phyloP scores from a whole-genome alignment of 1,140 invertebrate genomes.

The Drosophila arawakana region DNA sequence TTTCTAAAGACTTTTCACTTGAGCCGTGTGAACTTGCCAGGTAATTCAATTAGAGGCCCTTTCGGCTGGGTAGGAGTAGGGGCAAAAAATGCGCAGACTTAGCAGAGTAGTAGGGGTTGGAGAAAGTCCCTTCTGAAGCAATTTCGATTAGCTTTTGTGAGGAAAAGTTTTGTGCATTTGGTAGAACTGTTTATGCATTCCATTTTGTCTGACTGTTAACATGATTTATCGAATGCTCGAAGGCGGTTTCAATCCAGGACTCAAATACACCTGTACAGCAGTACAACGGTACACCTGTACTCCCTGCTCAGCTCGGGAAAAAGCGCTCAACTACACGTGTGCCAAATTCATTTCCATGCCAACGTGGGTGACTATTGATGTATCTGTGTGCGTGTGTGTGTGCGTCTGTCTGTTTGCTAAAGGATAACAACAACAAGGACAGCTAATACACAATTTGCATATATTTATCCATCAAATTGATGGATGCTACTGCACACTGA shows the following conservation, averaged over 20 bases:
- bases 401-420: slow-evolving; percentile 71
- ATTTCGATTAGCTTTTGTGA: slow-evolving; percentile 20
- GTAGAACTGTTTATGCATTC: slow-evolving; percentile 56
- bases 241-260: slow-evolving; percentile 31
- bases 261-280: slow-evolving; percentile 15
- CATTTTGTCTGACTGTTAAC: slow-evolving; percentile 73
- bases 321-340: slow-evolving; percentile 80
- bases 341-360: slow-evolving; percentile 79
- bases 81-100: background rate
- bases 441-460: slow-evolving; percentile 84
- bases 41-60: slow-evolving; percentile 68
- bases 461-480: slow-evolving; percentile 85
- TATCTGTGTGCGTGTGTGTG: slow-evolving; percentile 21
- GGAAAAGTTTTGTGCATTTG: slow-evolving; percentile 12
- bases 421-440: slow-evolving; percentile 80
- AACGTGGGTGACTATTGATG: slow-evolving; percentile 64
- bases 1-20: background rate
- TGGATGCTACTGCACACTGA: slow-evolving; percentile 82
- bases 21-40: slow-evolving; percentile 59
- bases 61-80: background rate
- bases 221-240: slow-evolving; percentile 79
- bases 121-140: background rate
- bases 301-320: slow-evolving; percentile 13
- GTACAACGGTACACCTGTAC: background rate
- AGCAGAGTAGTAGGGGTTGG: background rate